Percentiles rank a stretch among this genome's conserved stretches.
Conservation (phyloP, 2,113 vertebrate genomes). For the Ondatra zibethicus region DNA sequence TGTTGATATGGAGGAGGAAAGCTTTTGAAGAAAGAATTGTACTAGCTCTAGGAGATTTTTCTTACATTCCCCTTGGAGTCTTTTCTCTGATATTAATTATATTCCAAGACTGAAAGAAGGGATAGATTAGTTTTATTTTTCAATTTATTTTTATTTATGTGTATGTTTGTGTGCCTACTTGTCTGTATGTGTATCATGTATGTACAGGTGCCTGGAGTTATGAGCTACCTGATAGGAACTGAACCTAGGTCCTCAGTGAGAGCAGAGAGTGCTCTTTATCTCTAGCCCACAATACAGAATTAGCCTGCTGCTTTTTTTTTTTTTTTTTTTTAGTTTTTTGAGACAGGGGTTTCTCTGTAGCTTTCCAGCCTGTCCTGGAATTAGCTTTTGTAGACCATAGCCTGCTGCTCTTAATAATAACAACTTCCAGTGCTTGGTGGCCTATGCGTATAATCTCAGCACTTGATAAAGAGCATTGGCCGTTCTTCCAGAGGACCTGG, state of each 20-base stretch:
- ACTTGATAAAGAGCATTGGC: not conserved
- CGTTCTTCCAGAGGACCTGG: not conserved
- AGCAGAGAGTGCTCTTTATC: not conserved
- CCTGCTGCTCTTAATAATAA: not conserved
- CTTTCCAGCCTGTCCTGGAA: too few relatives aligned
- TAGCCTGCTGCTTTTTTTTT: not conserved
- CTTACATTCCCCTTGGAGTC: not conserved
- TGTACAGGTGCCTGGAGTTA: not conserved
- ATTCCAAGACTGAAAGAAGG: not conserved
- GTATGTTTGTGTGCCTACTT: not conserved
- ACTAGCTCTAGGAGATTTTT: not conserved
- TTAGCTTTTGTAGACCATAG: too few relatives aligned
- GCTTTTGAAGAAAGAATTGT: not conserved
- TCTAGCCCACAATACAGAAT: not conserved
- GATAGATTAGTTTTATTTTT: not conserved
- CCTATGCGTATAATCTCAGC: not conserved
- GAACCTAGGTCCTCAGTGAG: not conserved
- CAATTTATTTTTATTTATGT: not conserved
- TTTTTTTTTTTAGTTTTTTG: too few relatives aligned
- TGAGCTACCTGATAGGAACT: not conserved
- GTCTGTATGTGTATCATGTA: not conserved
- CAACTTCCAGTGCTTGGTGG: too few relatives aligned
- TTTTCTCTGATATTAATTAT: not conserved
- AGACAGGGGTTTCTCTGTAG: too few relatives aligned
- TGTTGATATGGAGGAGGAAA: conserved; percentile 4